Base-by-base conservation (phyloP, 2,888 invertebrate species). In the Rhagonycha fulva region DNA sequence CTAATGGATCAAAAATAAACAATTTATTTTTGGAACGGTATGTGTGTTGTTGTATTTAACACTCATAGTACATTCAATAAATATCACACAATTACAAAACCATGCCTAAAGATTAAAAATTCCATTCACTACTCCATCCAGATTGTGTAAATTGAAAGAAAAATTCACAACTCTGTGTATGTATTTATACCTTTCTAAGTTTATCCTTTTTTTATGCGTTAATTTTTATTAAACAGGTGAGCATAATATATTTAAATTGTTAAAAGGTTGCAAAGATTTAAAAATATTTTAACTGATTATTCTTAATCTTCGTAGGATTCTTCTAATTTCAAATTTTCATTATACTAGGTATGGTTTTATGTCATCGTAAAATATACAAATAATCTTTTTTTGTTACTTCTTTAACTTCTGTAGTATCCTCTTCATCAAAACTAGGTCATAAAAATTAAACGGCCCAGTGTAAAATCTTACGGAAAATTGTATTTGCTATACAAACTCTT, bases 1-100 rank as follows among this genome's bases (percentile, higher is more conserved):
- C 74, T 76, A 78, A 78, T 71, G 66, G 62, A 75, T 71, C 73
- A 62, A 75, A 77, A 78, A 78, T 78, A 78, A 75, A 78, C 75
- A 75, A 14, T 19, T 68, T 66, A 73, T 47, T 75, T 72, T 68
- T 78, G 75, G 75, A 71, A 30, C 69, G 71, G 74, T 66, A 77
- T 77, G 75, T 72, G 70, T 67, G 68, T 61, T 62, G 62, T 75
- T 73, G 75, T 75, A 75, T 75, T 75, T 73, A 75, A 73, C 75
- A 75, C 47, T 67, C 63, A 62, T 62, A 62, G 70, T 70, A 70
- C 75, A 73, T 77, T 75, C 68, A 74, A 78, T 75, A 73, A 78
- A 75, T 75, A 78, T 78, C 75, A 68, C 71, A 75, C 75, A 78
- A 77, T 77, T 66, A 62, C 47, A 19, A 61, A 62, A n/a, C n/a